Base-by-base conservation (phyloP, 2,888 invertebrate genomes). In the Apantesis nais region DNA sequence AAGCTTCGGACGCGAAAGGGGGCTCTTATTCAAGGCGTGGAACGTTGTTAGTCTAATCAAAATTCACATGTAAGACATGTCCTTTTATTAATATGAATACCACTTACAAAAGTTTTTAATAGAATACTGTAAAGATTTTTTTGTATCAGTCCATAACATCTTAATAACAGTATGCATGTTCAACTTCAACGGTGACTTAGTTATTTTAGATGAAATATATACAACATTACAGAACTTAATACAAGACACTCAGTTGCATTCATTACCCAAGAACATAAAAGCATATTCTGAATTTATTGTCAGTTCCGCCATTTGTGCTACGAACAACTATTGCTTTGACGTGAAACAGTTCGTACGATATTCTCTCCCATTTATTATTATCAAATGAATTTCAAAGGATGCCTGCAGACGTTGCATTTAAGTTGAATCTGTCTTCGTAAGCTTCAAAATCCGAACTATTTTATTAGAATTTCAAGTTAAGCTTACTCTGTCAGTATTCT, bases 321-420 rank as follows among this genome's bases (percentile, higher is more conserved):
- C 19, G 31, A 34, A 34, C 39, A 5, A 62, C 34, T 62, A 31
- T 61, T 48, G 25, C 37, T 62, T 44, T 22, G 58, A 41, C 25
- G 19, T 63, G 55, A 68, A 55, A 63, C 63, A 68, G 55, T 55
- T 63, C 67, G 25, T 29, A 52, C 58, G 39, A 39, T 60, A 67
- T 67, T 61, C 58, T 14, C 48, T 25, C 48, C 55, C 31, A 52
- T 63, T 55, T 62, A 64, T 58, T 68, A 68, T 58, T 68, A 41
- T 63, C 37, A 63, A 55, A 67, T 62, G 37, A 62, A 63, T 64
- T 64, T 48, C 52, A 69, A 37, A 60, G 64, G 48, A 60, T 44
- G 64, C 25, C 60, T 70, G 65, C 64, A 60, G 48, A n/a, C 44
- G 25, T 52, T 44, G 69, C 64, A 65, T 65, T 70, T 48, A 48